Evolutionary conservation across 2,797 vertebrate species (phyloP).

Genomic region (Florisuga fusca): DNA sequence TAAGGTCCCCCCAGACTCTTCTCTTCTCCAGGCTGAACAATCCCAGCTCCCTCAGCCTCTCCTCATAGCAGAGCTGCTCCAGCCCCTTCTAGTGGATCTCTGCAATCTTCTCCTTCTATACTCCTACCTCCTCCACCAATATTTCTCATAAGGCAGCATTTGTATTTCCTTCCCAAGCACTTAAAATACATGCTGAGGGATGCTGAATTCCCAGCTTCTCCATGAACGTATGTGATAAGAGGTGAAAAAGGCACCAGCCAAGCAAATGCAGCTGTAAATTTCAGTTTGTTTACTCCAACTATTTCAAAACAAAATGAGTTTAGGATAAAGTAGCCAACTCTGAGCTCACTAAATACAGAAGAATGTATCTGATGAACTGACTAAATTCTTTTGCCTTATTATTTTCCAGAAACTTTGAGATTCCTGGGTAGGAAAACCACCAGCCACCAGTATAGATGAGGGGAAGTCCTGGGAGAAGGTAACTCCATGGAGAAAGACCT

Average conservation of each 20-base stretch:
- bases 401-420: not conserved
- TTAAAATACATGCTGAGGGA: not conserved
- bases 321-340: slow-evolving; percentile 4
- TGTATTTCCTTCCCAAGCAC: not conserved
- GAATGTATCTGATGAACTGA: slow-evolving; percentile 14
- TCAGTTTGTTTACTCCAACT: slow-evolving; percentile 32
- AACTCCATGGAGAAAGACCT: no score
- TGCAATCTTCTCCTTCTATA: no score
- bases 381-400: not conserved
- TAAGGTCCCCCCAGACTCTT: no score
- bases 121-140: no score
- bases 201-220: not conserved
- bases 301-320: slow-evolving; percentile 33
- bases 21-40: no score
- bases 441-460: no score
- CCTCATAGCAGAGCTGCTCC: no score
- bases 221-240: slow-evolving; percentile 15
- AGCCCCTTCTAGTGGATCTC: no score
- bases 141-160: not conserved
- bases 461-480: no score
- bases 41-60: no score
- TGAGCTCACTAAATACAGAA: not conserved
- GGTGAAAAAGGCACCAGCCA: slow-evolving; percentile 13
- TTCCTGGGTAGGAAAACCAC: no score
- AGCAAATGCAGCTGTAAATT: slow-evolving; percentile 57